Conservation (phyloP, 2,113 vertebrate genomes). For the Lampris megalopsis region DNA sequence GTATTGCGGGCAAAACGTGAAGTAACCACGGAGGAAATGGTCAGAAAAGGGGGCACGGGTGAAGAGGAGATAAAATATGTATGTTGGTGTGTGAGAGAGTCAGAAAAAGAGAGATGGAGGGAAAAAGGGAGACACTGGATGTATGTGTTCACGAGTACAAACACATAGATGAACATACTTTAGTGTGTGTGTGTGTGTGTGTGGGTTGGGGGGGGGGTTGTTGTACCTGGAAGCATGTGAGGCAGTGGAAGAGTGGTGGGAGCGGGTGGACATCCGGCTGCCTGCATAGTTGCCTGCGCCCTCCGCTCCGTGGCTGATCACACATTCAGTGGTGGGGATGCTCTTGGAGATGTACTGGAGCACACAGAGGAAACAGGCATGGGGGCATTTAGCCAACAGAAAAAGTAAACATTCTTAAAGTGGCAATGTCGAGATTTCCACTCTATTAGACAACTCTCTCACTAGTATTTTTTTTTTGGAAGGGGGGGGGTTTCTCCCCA, state of each 20-base stretch:
- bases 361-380: slow-evolving; percentile 33
- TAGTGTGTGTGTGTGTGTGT: background rate
- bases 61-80: too few relatives aligned
- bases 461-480: too few relatives aligned
- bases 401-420: too few relatives aligned
- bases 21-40: too few relatives aligned
- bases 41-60: too few relatives aligned
- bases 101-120: background rate
- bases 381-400: too few relatives aligned
- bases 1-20: too few relatives aligned
- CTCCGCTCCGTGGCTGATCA: slow-evolving; percentile 93
- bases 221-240: slow-evolving; percentile 93
- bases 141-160: background rate
- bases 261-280: slow-evolving; percentile 94
- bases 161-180: background rate
- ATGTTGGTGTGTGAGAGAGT: too few relatives aligned
- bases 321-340: slow-evolving; percentile 91
- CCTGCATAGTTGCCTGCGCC: slow-evolving; percentile 92
- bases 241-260: slow-evolving; percentile 95
- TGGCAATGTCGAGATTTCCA: too few relatives aligned
- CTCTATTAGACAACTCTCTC: too few relatives aligned
- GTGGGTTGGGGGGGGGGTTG: background rate
- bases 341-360: slow-evolving; percentile 95
- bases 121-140: background rate
- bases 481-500: too few relatives aligned